Conservation (phyloP, 2,888 invertebrate species). For the Cantharis rufa region DNA sequence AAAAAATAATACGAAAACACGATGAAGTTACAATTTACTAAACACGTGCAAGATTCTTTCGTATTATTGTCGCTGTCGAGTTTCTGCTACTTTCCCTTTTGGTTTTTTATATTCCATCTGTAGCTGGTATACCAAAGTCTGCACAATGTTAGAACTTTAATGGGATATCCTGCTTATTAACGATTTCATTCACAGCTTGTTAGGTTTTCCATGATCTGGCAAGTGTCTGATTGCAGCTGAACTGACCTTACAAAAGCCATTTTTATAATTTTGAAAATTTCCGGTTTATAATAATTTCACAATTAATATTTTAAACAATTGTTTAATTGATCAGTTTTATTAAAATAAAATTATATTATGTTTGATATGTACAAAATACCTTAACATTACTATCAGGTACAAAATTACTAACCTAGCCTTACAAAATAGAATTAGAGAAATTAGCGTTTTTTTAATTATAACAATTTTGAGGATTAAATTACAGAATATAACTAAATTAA, state of each 20-base stretch:
- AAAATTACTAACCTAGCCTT: conserved; percentile 14
- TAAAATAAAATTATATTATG: neutral
- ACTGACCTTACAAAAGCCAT: neutral
- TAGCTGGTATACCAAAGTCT: conserved; percentile 36
- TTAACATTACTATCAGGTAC: conserved; percentile 26
- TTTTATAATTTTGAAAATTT: neutral
- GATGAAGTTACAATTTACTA: conserved; percentile 7
- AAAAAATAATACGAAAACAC: neutral
- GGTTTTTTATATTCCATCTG: conserved; percentile 39
- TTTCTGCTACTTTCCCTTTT: conserved; percentile 37
- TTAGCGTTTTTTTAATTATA: neutral
- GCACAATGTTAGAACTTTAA: conserved; percentile 44
- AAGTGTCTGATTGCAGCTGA: conserved; percentile 7
- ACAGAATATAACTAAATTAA: neutral
- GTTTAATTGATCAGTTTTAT: neutral
- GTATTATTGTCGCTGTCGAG: conserved; percentile 6
- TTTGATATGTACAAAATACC: conserved; percentile 2
- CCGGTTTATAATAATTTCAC: no score
- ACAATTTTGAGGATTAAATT: neutral
- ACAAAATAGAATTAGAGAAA: conserved; percentile 6
- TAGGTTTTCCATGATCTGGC: conserved; percentile 30
- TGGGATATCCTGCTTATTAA: conserved; percentile 42
- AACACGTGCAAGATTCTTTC: conserved; percentile 19
- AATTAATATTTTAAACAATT: no score
- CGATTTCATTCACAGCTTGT: conserved; percentile 43